Evolutionary conservation across 92 coral and sea anemone species (phyloP).

Genomic region (Ricordea florida): DNA sequence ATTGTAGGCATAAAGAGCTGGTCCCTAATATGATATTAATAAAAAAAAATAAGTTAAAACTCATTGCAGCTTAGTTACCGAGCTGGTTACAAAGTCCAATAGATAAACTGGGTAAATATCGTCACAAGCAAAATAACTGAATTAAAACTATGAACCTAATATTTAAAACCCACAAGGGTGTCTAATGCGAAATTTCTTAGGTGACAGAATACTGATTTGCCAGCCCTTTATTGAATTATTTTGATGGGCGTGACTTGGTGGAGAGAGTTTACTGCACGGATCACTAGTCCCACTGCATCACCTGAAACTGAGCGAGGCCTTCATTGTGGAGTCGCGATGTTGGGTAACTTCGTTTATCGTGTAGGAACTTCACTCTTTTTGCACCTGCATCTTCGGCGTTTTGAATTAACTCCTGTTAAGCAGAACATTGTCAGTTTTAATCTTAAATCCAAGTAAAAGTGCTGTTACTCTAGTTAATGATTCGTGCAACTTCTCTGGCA

Average conservation of each 20-base stretch:
- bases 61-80: neutral
- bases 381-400: constrained; percentile 73
- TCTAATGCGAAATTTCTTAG: too few species aligned
- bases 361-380: constrained; percentile 44
- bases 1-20: constrained; percentile 68
- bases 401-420: constrained; percentile 53
- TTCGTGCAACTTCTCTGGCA: too few species aligned
- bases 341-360: constrained; percentile 36
- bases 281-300: neutral
- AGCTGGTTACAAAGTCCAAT: neutral
- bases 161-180: too few species aligned
- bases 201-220: too few species aligned
- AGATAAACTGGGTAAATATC: neutral
- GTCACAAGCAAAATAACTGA: too few species aligned
- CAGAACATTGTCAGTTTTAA: too few species aligned
- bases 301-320: constrained; percentile 16
- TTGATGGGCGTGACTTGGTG: neutral
- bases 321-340: constrained; percentile 1
- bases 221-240: neutral
- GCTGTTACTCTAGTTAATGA: too few species aligned
- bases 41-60: neutral
- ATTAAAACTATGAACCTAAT: too few species aligned
- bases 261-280: neutral
- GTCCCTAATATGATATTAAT: constrained; percentile 33
- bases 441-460: too few species aligned